These are phyloP conservation scores for Probaryconus sp. DNA, from an alignment of 1,140 invertebrate genomes.

Conservation along the genomic window DNA sequence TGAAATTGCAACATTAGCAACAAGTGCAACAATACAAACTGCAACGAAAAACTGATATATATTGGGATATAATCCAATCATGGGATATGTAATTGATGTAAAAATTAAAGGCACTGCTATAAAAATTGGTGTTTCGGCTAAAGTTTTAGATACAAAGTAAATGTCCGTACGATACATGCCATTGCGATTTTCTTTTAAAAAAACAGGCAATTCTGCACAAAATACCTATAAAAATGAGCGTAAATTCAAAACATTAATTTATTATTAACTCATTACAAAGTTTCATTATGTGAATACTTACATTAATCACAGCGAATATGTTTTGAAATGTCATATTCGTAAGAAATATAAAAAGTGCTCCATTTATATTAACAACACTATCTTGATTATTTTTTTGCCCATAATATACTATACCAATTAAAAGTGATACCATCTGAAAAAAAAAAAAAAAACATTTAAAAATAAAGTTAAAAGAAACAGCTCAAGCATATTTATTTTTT, in stretches of 20 bases:
- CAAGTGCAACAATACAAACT: slow-evolving; percentile 85
- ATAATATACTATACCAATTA: slow-evolving; percentile 94
- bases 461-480: slow-evolving; percentile 10
- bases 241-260: slow-evolving; percentile 30
- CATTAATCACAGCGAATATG: slow-evolving; percentile 91
- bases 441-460: slow-evolving; percentile 9
- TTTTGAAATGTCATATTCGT: slow-evolving; percentile 97
- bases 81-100: slow-evolving; percentile 90
- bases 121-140: slow-evolving; percentile 92
- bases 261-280: too few relatives aligned
- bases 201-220: slow-evolving; percentile 93
- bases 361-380: slow-evolving; percentile 97
- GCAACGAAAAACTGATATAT: slow-evolving; percentile 86
- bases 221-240: slow-evolving; percentile 93
- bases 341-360: slow-evolving; percentile 94
- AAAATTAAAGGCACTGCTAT: slow-evolving; percentile 90
- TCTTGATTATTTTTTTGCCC: slow-evolving; percentile 90
- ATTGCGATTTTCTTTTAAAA: slow-evolving; percentile 93
- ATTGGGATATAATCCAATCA: slow-evolving; percentile 89
- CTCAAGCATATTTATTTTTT: not conserved
- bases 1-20: slow-evolving; percentile 93
- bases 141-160: slow-evolving; percentile 94
- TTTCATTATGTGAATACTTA: too few relatives aligned
- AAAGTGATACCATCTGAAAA: slow-evolving; percentile 88
- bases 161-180: slow-evolving; percentile 95